A percentile compares a stretch with the other conserved stretches of the same genome.
Conservation (phyloP, 2,888 invertebrate genomes). For the Pachliopta kotzebuea region DNA sequence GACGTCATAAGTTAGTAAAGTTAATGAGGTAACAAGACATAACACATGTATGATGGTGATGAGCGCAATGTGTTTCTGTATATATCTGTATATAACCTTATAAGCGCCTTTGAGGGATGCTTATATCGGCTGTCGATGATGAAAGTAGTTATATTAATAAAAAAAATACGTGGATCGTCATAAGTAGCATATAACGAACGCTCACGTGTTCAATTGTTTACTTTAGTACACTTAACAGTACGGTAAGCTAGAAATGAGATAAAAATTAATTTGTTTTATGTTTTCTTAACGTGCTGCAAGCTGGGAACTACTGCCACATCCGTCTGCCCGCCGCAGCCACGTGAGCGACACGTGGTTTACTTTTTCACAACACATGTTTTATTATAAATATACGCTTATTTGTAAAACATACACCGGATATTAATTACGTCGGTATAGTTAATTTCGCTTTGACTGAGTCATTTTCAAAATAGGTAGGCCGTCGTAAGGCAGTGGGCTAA, state of each 20-base stretch:
- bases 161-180: background rate
- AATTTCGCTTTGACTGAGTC: background rate
- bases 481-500: no score
- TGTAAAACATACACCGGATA: background rate
- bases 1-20: no score
- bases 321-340: slow-evolving; percentile 38
- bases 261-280: slow-evolving; percentile 19
- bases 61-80: no score
- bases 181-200: background rate
- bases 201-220: slow-evolving; percentile 23
- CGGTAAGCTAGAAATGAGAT: slow-evolving; percentile 8
- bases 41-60: no score
- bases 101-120: no score
- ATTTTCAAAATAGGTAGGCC: background rate
- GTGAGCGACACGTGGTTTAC: slow-evolving; percentile 37
- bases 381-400: slow-evolving; percentile 6
- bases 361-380: slow-evolving; percentile 8
- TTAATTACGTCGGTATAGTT: background rate
- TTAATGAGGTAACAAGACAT: no score
- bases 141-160: no score
- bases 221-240: slow-evolving; percentile 7
- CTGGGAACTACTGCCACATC: slow-evolving; percentile 40
- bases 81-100: no score
- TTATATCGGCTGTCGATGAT: no score
- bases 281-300: slow-evolving; percentile 15